Evolutionary conservation across 2,888 invertebrate species (phyloP).

Genomic region (Andrena hattorfiana): DNA sequence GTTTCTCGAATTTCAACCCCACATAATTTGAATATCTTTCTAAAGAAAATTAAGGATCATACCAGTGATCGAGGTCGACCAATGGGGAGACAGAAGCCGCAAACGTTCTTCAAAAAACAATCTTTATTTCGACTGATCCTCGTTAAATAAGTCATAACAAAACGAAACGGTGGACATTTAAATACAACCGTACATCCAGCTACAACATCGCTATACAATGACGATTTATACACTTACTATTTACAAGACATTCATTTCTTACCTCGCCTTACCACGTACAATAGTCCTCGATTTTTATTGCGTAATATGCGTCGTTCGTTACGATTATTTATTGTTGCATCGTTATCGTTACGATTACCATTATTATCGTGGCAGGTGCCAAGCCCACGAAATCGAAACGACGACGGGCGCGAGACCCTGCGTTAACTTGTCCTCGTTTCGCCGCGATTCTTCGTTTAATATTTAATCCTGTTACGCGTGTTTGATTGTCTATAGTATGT

Average conservation of each 20-base stretch:
- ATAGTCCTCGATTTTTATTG: conserved; percentile 51
- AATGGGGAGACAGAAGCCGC: not conserved
- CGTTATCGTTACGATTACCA: conserved; percentile 30
- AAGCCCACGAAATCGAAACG: conserved; percentile 20
- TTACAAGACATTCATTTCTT: conserved; percentile 74
- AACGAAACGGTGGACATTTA: conserved; percentile 75
- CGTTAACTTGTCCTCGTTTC: not conserved
- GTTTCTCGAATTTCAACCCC: too few relatives aligned
- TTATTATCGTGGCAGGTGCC: conserved; percentile 32
- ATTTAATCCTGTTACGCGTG: conserved; percentile 14
- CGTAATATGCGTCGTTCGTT: conserved; percentile 50
- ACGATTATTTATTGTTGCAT: conserved; percentile 34
- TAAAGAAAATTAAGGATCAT: not conserved
- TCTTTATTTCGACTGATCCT: conserved; percentile 75
- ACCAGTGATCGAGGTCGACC: not conserved
- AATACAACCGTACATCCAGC: conserved; percentile 71
- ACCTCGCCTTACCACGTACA: conserved; percentile 10
- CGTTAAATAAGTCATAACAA: conserved; percentile 74
- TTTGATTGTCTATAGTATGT: conserved; percentile 61
- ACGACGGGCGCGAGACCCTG: conserved; percentile 38
- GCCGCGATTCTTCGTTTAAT: conserved; percentile 10
- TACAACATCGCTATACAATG: conserved; percentile 65
- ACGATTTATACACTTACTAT: conserved; percentile 74
- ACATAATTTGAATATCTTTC: not conserved
- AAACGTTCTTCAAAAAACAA: conserved; percentile 65